These are phyloP conservation scores for Ceratosolen fusciceps DNA, from an alignment of 1,140 invertebrate species.

Conservation along the genomic window DNA sequence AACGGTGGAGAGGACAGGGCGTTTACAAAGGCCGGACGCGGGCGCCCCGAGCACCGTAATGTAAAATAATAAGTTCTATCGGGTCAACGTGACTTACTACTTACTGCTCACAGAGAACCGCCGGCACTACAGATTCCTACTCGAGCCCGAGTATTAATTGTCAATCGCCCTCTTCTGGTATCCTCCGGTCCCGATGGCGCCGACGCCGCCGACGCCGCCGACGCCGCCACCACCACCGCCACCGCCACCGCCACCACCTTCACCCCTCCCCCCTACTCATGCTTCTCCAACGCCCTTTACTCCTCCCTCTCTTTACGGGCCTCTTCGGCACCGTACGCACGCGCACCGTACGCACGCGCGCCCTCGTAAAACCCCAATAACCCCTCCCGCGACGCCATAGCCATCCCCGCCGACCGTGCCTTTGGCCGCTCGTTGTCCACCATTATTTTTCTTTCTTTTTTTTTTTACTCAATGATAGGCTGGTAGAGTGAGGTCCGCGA, in stretches of 20 bases:
- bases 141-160: conserved; percentile 60
- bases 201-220: background rate
- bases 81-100: conserved; percentile 66
- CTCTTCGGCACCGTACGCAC: background rate
- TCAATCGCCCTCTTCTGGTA: conserved; percentile 60
- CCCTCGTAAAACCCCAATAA: no score
- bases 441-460: background rate
- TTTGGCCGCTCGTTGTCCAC: background rate
- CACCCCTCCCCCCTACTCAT: background rate
- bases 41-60: conserved; percentile 46
- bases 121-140: conserved; percentile 44
- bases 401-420: background rate
- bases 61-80: conserved; percentile 66
- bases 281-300: background rate
- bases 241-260: no score
- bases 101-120: conserved; percentile 45
- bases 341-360: no score
- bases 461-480: conserved; percentile 20
- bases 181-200: background rate
- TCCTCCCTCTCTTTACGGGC: background rate
- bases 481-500: conserved; percentile 15
- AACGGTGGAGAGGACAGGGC: background rate
- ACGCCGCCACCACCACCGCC: background rate
- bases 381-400: background rate
- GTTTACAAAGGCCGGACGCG: conserved; percentile 43